Evolutionary conservation across 2,888 invertebrate genomes (phyloP).

Genomic region (Eupithecia abbreviata): DNA sequence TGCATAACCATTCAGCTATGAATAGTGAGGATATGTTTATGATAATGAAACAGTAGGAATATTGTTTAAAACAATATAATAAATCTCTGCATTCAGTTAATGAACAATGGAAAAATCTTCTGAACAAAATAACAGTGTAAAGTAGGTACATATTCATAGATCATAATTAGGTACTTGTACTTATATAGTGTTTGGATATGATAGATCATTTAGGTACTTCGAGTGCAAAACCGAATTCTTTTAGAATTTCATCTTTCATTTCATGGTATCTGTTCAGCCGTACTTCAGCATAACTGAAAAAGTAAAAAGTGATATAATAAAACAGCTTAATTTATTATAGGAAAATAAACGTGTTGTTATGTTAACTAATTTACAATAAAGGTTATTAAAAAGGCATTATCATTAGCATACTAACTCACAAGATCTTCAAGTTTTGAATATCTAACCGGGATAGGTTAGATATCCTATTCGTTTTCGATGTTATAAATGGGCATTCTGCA

Average conservation of each 20-base stretch:
- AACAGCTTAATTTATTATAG: background rate
- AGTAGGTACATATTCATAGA: background rate
- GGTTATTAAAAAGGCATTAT: no score
- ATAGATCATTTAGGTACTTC: constrained; percentile 4
- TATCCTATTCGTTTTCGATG: no score
- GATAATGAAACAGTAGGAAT: background rate
- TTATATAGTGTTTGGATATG: background rate
- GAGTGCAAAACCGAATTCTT: constrained; percentile 53
- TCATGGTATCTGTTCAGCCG: constrained; percentile 89
- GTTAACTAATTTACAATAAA: no score
- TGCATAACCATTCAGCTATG: background rate
- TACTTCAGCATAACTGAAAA: constrained; percentile 86
- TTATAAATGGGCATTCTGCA: background rate
- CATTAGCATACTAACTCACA: background rate
- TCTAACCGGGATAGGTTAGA: no score
- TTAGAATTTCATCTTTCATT: constrained; percentile 83
- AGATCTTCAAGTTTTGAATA: background rate
- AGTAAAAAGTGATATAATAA: background rate
- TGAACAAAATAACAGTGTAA: constrained; percentile 11
- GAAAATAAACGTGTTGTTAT: no score
- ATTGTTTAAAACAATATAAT: constrained; percentile 16
- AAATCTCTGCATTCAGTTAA: constrained; percentile 8
- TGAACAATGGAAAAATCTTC: background rate
- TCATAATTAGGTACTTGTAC: constrained; percentile 1
- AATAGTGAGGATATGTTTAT: background rate